phyloP scores from a whole-genome alignment of 37 sponge, comb jelly and placozoan genomes.

The Hormiphora californensis region DNA sequence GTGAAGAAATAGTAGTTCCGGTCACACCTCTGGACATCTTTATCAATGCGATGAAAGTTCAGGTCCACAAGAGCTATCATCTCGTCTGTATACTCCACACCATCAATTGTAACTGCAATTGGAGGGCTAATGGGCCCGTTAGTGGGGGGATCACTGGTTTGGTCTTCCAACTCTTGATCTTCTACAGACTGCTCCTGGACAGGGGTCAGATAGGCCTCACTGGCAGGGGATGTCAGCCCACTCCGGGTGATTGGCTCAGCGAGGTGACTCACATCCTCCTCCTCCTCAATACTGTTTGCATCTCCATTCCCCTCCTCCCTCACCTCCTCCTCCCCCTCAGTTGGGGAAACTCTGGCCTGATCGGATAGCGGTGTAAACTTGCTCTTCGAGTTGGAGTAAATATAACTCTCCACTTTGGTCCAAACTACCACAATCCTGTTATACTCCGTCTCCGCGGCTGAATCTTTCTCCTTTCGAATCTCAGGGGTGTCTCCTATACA shows the following conservation, averaged over 20 bases:
- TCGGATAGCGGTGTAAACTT: constrained; percentile 22
- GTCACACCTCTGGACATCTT: constrained; percentile 90
- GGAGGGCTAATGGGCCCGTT: neutral
- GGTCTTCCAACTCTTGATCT: neutral
- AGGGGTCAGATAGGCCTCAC: constrained; percentile 22
- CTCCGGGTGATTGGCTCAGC: constrained; percentile 12
- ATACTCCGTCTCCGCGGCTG: neutral
- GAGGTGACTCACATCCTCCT: constrained; percentile 10
- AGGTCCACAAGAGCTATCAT: neutral
- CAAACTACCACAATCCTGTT: neutral
- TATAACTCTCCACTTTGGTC: constrained; percentile 31
- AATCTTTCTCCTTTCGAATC: constrained; percentile 8
- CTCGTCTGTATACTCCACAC: constrained; percentile 47
- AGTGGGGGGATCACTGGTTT: neutral
- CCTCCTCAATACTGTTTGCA: neutral
- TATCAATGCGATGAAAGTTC: constrained; percentile 71
- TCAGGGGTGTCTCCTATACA: constrained; percentile 1
- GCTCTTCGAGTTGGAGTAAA: constrained; percentile 4
- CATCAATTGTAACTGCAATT: neutral
- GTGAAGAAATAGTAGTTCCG: constrained; percentile 67
- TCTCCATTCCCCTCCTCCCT: neutral
- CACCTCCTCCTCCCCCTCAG: neutral
- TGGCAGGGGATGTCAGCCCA: constrained; percentile 32
- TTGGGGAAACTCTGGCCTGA: neutral
- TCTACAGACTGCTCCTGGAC: constrained; percentile 40